A percentile compares a stretch with the other conserved stretches of the same genome.
Evolutionary conservation across 2,888 invertebrate species (phyloP).

Genomic region (Rhaphigaster nebulosa): DNA sequence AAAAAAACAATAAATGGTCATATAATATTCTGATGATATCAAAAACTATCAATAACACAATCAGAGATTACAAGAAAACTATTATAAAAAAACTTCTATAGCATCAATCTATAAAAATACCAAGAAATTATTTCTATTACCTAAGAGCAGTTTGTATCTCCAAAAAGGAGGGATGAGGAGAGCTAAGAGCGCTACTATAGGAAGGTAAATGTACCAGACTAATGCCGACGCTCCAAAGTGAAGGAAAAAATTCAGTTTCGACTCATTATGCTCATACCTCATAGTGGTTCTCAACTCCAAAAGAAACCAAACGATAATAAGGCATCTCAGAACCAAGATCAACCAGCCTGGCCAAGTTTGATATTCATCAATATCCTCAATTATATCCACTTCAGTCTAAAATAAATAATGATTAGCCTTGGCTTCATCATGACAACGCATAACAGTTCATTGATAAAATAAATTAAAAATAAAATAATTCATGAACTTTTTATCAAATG

Average conservation of each 20-base stretch:
- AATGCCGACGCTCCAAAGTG: constrained; percentile 98
- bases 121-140: constrained; percentile 71
- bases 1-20: background rate
- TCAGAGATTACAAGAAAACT: background rate
- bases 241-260: constrained; percentile 91
- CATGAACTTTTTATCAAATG: background rate
- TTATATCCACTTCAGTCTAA: constrained; percentile 95
- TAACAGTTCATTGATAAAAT: background rate
- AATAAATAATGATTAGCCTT: constrained; percentile 64
- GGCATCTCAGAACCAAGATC: constrained; percentile 86
- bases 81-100: background rate
- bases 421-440: background rate
- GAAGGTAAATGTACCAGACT: constrained; percentile 98
- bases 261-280: constrained; percentile 83
- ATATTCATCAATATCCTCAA: constrained; percentile 96
- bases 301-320: constrained; percentile 92
- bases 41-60: background rate
- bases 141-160: constrained; percentile 93
- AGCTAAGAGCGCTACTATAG: constrained; percentile 93
- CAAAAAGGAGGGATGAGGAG: constrained; percentile 94
- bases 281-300: constrained; percentile 81
- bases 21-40: background rate
- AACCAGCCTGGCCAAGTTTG: constrained; percentile 98
- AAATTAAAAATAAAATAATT: background rate
- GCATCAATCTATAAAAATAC: constrained; percentile 30